These are phyloP conservation scores for Arenaria interpres DNA, from an alignment of 2,113 vertebrate species.

Conservation along the genomic window DNA sequence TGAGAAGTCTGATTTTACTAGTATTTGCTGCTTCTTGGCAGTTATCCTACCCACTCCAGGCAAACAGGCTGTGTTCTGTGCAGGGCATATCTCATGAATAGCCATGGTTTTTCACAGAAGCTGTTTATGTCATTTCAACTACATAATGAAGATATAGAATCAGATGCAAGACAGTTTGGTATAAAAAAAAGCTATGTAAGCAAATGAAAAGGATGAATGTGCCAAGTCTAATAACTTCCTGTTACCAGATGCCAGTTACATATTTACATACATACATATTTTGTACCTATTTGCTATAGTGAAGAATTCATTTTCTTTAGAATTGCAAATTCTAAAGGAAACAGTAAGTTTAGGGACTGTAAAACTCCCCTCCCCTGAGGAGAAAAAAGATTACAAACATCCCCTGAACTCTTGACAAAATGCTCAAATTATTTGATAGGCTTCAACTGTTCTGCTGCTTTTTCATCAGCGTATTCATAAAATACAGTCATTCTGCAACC, in stretches of 20 bases:
- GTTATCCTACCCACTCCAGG: background rate
- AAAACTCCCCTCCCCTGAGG: background rate
- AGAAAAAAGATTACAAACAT: background rate
- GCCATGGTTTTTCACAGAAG: background rate
- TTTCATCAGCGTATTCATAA: background rate
- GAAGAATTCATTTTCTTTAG: background rate
- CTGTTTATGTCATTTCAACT: slow-evolving; percentile 2
- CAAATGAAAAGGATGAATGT: background rate
- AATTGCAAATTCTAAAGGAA: background rate
- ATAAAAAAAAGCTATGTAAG: background rate
- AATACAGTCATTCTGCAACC: background rate
- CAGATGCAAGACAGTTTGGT: background rate
- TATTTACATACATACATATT: background rate
- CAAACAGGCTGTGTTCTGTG: background rate
- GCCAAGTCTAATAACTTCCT: slow-evolving; percentile 1
- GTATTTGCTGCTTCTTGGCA: background rate
- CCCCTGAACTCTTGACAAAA: background rate
- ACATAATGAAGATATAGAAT: background rate
- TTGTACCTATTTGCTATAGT: background rate
- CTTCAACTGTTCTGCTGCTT: background rate
- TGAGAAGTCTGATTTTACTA: background rate
- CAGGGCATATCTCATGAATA: background rate
- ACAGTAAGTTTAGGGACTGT: background rate
- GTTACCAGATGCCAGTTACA: background rate
- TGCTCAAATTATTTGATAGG: background rate